A percentile compares a stretch with the other conserved stretches of the same genome.
Evolutionary conservation across 92 coral and sea anemone species (phyloP).

Genomic region (Porites rus): DNA sequence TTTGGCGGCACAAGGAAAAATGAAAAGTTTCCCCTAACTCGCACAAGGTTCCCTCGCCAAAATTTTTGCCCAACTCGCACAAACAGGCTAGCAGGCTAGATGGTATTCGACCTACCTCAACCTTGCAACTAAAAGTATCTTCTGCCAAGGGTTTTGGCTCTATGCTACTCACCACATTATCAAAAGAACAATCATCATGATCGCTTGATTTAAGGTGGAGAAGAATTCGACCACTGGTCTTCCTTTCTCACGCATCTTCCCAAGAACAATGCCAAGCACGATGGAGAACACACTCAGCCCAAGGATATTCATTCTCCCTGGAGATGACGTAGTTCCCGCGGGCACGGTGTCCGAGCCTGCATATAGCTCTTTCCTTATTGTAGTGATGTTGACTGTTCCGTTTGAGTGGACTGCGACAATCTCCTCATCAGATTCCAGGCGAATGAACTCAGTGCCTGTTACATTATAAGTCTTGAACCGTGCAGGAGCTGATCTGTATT

Average conservation of each 20-base stretch:
- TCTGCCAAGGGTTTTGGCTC: background rate
- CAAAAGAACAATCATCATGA: constrained; percentile 68
- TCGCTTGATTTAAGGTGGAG: constrained; percentile 61
- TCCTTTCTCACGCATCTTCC: constrained; percentile 76
- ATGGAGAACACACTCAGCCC: constrained; percentile 77
- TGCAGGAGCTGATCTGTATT: constrained; percentile 51
- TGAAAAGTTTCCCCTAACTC: too few species aligned
- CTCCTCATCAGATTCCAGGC: constrained; percentile 46
- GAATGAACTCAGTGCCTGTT: constrained; percentile 10
- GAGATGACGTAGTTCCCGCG: constrained; percentile 44
- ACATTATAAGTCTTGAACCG: constrained; percentile 43
- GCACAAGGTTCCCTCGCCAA: too few species aligned
- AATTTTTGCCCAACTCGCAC: too few species aligned
- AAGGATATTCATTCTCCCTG: constrained; percentile 77
- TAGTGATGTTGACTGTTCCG: constrained; percentile 65
- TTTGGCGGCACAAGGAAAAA: too few species aligned
- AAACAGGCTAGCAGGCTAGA: too few species aligned
- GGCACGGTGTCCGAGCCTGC: constrained; percentile 74
- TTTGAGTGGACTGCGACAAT: constrained; percentile 51
- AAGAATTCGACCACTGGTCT: constrained; percentile 66
- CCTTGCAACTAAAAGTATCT: too few species aligned
- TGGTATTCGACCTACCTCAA: too few species aligned
- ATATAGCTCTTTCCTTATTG: constrained; percentile 42
- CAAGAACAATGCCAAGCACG: constrained; percentile 73
- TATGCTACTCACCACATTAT: constrained; percentile 72